phyloP scores from a whole-genome alignment of 2,797 vertebrate genomes.

The Cossypha heuglini region DNA sequence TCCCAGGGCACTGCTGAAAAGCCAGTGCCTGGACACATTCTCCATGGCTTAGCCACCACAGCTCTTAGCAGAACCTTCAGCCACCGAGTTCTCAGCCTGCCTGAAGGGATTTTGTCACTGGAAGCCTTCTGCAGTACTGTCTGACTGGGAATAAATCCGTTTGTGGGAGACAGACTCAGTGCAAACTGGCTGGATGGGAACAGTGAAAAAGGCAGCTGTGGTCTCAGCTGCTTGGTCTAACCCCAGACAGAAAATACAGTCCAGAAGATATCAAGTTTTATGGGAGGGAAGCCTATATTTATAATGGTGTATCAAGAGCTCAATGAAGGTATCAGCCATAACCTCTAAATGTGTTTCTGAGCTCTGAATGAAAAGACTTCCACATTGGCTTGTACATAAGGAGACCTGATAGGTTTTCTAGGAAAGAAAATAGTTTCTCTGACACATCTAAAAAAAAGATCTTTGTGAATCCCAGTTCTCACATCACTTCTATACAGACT shows the following conservation, averaged over 20 bases:
- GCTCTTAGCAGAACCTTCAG: background rate
- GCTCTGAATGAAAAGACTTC: background rate
- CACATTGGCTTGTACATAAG: background rate
- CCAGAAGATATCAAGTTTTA: background rate
- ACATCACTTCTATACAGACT: background rate
- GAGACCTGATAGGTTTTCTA: background rate
- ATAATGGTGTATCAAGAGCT: background rate
- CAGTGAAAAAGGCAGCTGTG: background rate
- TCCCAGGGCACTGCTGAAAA: background rate
- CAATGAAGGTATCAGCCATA: background rate
- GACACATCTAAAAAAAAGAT: background rate
- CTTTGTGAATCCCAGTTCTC: background rate
- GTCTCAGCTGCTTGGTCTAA: background rate
- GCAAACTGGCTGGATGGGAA: background rate
- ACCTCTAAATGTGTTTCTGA: background rate
- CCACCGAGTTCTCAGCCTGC: accelerated
- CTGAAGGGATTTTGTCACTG: background rate
- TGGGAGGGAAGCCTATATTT: background rate
- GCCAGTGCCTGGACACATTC: too few relatives aligned
- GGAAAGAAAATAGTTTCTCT: background rate
- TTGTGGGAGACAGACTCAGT: background rate
- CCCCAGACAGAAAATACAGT: background rate
- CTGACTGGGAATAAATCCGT: accelerated
- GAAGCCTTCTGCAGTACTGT: background rate
- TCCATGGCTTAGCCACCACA: background rate